A percentile compares a stretch with the other conserved stretches of the same genome.
These are phyloP conservation scores for Polypterus senegalus DNA, from an alignment of 2,113 vertebrate species.

Conservation along the genomic window DNA sequence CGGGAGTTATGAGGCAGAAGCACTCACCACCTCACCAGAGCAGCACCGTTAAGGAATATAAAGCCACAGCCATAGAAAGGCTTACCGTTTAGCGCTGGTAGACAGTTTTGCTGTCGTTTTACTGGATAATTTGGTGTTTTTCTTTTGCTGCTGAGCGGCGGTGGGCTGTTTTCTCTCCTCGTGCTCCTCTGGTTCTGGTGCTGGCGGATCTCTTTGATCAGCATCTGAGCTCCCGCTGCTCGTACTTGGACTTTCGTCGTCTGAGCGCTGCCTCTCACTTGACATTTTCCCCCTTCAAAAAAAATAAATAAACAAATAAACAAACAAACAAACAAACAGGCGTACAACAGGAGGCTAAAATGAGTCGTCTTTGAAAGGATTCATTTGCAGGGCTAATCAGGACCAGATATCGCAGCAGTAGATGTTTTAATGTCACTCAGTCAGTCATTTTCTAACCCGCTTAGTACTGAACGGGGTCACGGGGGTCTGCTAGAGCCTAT, in stretches of 20 bases:
- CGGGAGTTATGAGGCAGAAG: too few relatives aligned
- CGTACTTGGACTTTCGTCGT: conserved; percentile 83
- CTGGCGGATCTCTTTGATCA: conserved; percentile 74
- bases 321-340: too few relatives aligned
- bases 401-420: too few relatives aligned
- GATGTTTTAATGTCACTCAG: too few relatives aligned
- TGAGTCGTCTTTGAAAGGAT: too few relatives aligned
- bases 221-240: conserved; percentile 85
- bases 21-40: too few relatives aligned
- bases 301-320: background rate
- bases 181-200: conserved; percentile 70
- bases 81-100: conserved; percentile 81
- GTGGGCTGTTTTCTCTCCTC: conserved; percentile 71
- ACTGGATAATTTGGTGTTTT: conserved; percentile 77
- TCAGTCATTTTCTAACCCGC: too few relatives aligned
- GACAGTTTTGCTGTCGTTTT: conserved; percentile 85
- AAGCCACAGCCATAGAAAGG: background rate
- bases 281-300: conserved; percentile 51
- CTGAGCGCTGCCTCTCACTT: conserved; percentile 78
- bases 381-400: too few relatives aligned
- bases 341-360: too few relatives aligned
- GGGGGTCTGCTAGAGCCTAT: too few relatives aligned
- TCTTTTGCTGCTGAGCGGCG: conserved; percentile 72
- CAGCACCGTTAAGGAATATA: too few relatives aligned
- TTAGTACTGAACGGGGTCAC: too few relatives aligned